phyloP scores from a whole-genome alignment of 2,888 invertebrate species.

The Chrysolina haemoptera region DNA sequence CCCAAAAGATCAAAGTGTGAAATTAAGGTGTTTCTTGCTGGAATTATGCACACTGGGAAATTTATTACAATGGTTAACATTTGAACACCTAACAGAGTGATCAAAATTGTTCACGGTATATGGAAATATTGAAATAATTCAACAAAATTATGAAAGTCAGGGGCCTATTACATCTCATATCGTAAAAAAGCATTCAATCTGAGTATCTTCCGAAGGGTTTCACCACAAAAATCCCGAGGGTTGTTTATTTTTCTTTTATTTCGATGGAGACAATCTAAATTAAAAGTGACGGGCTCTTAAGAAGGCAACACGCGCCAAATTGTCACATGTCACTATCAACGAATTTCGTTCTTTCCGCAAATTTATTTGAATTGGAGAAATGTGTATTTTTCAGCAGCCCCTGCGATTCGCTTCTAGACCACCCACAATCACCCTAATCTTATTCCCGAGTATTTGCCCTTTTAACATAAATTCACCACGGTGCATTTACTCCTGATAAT shows the following conservation, averaged over 20 bases:
- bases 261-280: constrained; percentile 56
- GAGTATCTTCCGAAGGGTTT: constrained; percentile 22
- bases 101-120: neutral
- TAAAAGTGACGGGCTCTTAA: constrained; percentile 61
- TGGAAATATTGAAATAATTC: neutral
- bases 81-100: neutral
- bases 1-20: no score
- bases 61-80: no score
- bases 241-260: constrained; percentile 46
- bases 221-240: constrained; percentile 28
- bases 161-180: constrained; percentile 20
- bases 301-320: constrained; percentile 56
- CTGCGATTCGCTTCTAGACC: constrained; percentile 47
- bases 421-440: constrained; percentile 48
- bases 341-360: constrained; percentile 53
- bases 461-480: constrained; percentile 49
- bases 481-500: constrained; percentile 42
- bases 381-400: constrained; percentile 58
- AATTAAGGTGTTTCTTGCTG: no score
- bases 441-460: constrained; percentile 53
- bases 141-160: constrained; percentile 20
- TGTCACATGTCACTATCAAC: constrained; percentile 62
- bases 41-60: no score
- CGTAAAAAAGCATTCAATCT: constrained; percentile 19
- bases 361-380: constrained; percentile 66